Evolutionary conservation across 1,140 invertebrate species (phyloP).

Genomic region (Drosophila quadrilineata): DNA sequence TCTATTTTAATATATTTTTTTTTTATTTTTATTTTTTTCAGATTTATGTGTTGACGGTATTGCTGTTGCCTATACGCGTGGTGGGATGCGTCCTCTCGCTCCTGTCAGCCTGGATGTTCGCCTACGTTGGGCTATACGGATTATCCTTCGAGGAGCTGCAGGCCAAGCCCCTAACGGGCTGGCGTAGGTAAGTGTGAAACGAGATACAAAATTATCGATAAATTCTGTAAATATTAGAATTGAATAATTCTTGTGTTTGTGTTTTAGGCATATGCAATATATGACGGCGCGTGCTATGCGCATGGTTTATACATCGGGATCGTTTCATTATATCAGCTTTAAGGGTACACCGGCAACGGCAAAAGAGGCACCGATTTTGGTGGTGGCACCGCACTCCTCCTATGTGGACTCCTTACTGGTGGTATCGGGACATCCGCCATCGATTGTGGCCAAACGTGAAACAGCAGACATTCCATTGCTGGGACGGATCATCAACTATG

Average conservation of each 20-base stretch:
- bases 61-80: slow-evolving; percentile 89
- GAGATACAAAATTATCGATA: not conserved
- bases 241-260: not conserved
- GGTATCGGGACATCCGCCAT: slow-evolving; percentile 90
- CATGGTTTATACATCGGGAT: slow-evolving; percentile 88
- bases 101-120: slow-evolving; percentile 90
- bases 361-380: slow-evolving; percentile 91
- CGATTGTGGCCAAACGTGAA: slow-evolving; percentile 93
- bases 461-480: slow-evolving; percentile 90
- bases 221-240: not conserved
- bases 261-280: slow-evolving; percentile 55
- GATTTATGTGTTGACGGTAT: slow-evolving; percentile 90
- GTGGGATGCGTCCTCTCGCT: slow-evolving; percentile 88
- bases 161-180: slow-evolving; percentile 88
- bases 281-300: slow-evolving; percentile 83
- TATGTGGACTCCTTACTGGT: slow-evolving; percentile 94
- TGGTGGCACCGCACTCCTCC: slow-evolving; percentile 94
- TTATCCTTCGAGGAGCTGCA: slow-evolving; percentile 89
- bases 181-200: slow-evolving; percentile 90
- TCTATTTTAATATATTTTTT: too few species aligned
- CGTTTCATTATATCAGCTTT: slow-evolving; percentile 89
- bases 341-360: slow-evolving; percentile 86
- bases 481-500: slow-evolving; percentile 96
- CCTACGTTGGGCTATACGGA: slow-evolving; percentile 89
- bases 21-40: slow-evolving; percentile 85